These are phyloP conservation scores for Trematomus bernacchii DNA, from an alignment of 2,797 vertebrate genomes.

Conservation along the genomic window DNA sequence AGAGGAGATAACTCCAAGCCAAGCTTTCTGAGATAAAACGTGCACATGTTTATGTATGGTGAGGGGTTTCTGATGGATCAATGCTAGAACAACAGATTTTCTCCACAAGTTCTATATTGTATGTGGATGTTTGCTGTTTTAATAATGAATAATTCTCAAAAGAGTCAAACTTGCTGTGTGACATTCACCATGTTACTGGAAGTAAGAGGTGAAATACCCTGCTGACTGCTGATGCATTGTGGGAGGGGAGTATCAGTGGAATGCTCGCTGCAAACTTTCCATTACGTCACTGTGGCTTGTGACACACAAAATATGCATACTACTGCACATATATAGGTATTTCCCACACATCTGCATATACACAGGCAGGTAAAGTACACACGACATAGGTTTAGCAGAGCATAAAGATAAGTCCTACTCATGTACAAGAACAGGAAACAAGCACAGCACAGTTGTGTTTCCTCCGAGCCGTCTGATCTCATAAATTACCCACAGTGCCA, in stretches of 20 bases:
- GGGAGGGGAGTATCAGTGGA: conserved; percentile 68
- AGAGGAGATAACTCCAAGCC: background rate
- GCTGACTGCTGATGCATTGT: conserved; percentile 69
- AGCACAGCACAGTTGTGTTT: conserved; percentile 28
- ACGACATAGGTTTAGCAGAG: conserved; percentile 1
- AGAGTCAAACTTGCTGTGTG: background rate
- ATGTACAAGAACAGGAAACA: conserved; percentile 60
- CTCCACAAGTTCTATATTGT: background rate
- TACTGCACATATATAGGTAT: conserved; percentile 18
- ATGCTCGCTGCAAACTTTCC: conserved; percentile 70
- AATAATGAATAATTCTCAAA: conserved; percentile 1
- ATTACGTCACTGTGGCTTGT: conserved; percentile 47
- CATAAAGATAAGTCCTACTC: background rate
- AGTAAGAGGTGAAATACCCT: conserved; percentile 79
- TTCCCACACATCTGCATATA: conserved; percentile 27
- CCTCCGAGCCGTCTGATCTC: conserved; percentile 26
- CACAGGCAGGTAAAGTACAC: conserved; percentile 10
- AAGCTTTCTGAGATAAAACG: conserved; percentile 3
- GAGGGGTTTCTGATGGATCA: background rate
- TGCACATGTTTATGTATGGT: background rate
- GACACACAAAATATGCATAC: conserved; percentile 32
- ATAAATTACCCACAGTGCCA: background rate
- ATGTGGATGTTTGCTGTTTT: background rate
- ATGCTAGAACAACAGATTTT: background rate
- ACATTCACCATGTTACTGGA: conserved; percentile 77